Percentiles rank a stretch among this genome's conserved stretches.
phyloP scores from a whole-genome alignment of 2,797 vertebrate genomes.

The Tachyglossus aculeatus region DNA sequence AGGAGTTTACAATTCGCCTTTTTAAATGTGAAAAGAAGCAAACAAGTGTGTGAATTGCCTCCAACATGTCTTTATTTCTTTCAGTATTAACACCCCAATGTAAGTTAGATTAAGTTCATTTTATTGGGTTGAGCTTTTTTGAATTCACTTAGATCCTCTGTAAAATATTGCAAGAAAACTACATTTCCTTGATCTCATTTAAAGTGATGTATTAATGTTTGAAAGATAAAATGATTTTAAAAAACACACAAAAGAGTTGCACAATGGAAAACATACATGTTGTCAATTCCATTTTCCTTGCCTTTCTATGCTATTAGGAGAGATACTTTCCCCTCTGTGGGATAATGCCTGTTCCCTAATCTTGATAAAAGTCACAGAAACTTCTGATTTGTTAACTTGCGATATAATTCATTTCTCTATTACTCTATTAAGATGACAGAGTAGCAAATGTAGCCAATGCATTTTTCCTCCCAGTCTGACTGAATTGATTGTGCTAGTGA shows the following conservation, averaged over 20 bases:
- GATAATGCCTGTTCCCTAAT: neutral
- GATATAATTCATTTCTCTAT: constrained; percentile 43
- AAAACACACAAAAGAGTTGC: neutral
- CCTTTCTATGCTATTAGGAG: neutral
- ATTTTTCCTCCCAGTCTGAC: constrained; percentile 3
- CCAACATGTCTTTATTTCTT: neutral
- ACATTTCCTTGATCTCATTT: neutral
- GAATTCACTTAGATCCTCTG: too few relatives aligned
- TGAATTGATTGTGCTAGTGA: constrained; percentile 32
- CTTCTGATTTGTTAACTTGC: constrained; percentile 45
- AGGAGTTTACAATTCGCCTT: too few relatives aligned
- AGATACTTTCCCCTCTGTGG: neutral
- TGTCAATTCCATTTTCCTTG: neutral
- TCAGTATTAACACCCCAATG: too few relatives aligned
- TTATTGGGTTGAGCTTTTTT: too few relatives aligned
- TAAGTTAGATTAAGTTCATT: too few relatives aligned
- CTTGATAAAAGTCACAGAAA: constrained; percentile 26
- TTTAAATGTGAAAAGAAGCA: too few relatives aligned
- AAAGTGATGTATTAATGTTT: constrained; percentile 16
- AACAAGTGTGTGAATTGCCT: too few relatives aligned
- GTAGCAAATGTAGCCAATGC: constrained; percentile 1
- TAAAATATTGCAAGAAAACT: too few relatives aligned
- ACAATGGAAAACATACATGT: neutral
- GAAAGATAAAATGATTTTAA: neutral
- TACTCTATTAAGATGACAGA: constrained; percentile 52